phyloP scores from a whole-genome alignment of 2,113 vertebrate species.

The Bettongia penicillata region DNA sequence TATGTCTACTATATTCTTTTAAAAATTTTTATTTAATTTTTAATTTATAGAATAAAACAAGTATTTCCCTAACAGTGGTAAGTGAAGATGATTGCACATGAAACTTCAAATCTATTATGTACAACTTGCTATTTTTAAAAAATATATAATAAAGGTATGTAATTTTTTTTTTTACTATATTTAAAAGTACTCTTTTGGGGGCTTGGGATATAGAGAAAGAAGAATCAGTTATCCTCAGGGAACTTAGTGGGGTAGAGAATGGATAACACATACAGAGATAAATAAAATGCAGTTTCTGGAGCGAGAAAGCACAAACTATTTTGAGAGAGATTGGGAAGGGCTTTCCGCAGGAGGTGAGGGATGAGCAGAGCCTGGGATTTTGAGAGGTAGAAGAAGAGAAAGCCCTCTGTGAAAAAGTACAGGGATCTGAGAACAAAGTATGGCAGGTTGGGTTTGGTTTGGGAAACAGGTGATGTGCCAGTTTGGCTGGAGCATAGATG shows the following conservation, averaged over 20 bases:
- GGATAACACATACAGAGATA: not conserved
- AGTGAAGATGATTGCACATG: not conserved
- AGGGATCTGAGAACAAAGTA: not conserved
- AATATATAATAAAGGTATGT: not conserved
- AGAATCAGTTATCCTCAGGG: not conserved
- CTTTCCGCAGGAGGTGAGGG: not conserved
- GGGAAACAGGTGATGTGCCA: not conserved
- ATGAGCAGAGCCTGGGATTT: not conserved
- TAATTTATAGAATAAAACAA: not conserved
- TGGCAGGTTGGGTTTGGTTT: not conserved
- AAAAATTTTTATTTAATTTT: not conserved
- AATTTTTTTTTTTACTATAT: not conserved
- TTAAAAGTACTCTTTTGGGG: not conserved
- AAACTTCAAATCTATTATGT: not conserved
- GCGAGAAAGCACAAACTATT: not conserved
- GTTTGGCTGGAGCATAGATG: not conserved
- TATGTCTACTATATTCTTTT: not conserved
- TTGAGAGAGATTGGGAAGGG: not conserved
- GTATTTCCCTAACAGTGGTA: not conserved
- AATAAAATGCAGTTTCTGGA: not conserved
- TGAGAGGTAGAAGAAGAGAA: not conserved
- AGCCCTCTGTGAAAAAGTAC: not conserved
- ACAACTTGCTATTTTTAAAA: not conserved
- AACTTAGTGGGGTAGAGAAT: not conserved
- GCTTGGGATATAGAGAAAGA: not conserved